These are phyloP conservation scores for Archocentrus centrarchus DNA, from an alignment of 2,113 vertebrate species.

Conservation along the genomic window DNA sequence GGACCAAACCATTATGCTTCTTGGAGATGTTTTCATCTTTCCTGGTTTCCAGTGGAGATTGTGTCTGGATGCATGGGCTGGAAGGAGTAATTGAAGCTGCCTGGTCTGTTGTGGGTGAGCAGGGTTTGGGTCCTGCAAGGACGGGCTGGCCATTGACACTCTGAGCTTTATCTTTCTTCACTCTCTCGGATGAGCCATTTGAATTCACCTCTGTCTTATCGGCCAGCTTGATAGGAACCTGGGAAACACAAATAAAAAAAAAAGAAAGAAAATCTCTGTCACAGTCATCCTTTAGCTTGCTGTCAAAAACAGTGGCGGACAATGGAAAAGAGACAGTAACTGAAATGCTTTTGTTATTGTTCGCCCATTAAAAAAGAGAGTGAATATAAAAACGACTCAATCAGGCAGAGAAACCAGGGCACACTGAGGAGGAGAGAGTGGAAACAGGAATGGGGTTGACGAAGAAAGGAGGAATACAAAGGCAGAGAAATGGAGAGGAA, in stretches of 20 bases:
- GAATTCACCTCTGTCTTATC: slow-evolving; percentile 75
- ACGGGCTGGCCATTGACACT: slow-evolving; percentile 52
- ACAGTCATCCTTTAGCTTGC: slow-evolving; percentile 43
- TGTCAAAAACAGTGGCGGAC: slow-evolving; percentile 33
- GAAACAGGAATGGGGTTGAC: slow-evolving; percentile 71
- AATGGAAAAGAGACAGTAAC: slow-evolving; percentile 35
- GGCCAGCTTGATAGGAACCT: slow-evolving; percentile 77
- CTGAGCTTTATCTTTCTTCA: slow-evolving; percentile 66
- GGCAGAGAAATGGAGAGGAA: slow-evolving; percentile 61
- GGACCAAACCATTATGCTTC: slow-evolving; percentile 82
- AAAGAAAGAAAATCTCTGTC: slow-evolving; percentile 48
- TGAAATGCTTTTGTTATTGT: slow-evolving; percentile 58
- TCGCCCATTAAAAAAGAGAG: slow-evolving; percentile 55
- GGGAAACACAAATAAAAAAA: slow-evolving; percentile 37
- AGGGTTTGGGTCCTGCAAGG: slow-evolving; percentile 58
- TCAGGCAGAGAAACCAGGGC: slow-evolving; percentile 71
- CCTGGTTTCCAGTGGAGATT: slow-evolving; percentile 50
- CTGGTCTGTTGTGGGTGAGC: slow-evolving; percentile 52
- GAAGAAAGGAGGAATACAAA: slow-evolving; percentile 76
- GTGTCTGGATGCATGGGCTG: slow-evolving; percentile 29
- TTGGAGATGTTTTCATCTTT: slow-evolving; percentile 79
- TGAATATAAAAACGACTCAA: slow-evolving; percentile 68
- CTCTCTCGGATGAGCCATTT: slow-evolving; percentile 66
- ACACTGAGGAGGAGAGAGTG: slow-evolving; percentile 53
- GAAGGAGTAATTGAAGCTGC: slow-evolving; percentile 37